Evolutionary conservation across 2,888 invertebrate genomes (phyloP), one percentile per base, ranked within the genome.

Genomic region (Xylota sylvarum): DNA sequence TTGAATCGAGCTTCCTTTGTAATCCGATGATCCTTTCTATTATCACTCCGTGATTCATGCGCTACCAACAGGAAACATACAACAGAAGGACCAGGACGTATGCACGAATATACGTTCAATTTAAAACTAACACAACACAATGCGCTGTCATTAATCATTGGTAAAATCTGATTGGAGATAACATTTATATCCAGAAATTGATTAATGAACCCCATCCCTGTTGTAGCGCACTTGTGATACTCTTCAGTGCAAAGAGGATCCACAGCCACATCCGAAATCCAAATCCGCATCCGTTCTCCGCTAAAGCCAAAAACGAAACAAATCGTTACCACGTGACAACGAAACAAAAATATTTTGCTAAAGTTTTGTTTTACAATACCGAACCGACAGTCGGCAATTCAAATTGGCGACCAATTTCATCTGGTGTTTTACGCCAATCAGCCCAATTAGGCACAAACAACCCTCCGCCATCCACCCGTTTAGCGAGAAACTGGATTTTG

Each of bases 101-200:
- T 9, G 9, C 27, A 56, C 27, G 12, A n/a, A n/a, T 30, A n/a
- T 30, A 32, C 46, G 58, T 65, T 40, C 46, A 78, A 73, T 82
- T 86, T 82, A 60, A 86, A 86, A 86, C 86, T 82, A 86, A 60
- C 70, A 73, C 72, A 78, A 50, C 69, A 86, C 72, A 86, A 82
- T 86, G 73, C 67, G 72, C 67, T 73, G 69, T 82, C 86, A 82
- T 86, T 86, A 86, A 86, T 86, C 86, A 86, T 77, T 86, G 77
- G 86, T 82, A 86, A 86, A 86, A 86, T 86, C 86, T 90, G 90
- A 90, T 91, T 91, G 91, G 89, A 90, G 89, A 90, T 91, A 91
- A 90, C 89, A 90, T 91, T 92, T 90, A 90, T 90, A 91, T 89
- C 90, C 90, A 90, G 48, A 50, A 86, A 86, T 86, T 86, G 82